Base-by-base conservation (phyloP, 2,888 invertebrate species). In the Graphium colonna region DNA sequence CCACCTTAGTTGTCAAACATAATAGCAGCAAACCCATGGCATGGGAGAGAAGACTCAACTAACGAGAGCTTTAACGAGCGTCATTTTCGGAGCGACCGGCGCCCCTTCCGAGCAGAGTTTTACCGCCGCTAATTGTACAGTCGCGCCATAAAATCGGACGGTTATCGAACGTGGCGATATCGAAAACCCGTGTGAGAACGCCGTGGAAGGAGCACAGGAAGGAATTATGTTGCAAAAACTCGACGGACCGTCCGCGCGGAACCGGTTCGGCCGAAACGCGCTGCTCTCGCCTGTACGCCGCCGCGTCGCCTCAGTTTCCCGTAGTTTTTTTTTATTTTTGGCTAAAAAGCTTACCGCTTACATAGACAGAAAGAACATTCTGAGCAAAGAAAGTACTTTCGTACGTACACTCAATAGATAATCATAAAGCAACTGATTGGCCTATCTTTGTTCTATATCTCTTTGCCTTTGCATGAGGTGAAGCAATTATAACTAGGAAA, bases 191-290 rank as follows among this genome's bases (percentile, higher is more conserved):
- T 64, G 62, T 63, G 65, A 65, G 64, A 65, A 60, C 64, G 58
- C 59, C 57, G 61, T 60, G 52, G n/a, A n/a, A n/a, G n/a, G 43
- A 57, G 63, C 8, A 52, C 67, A 67, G 67, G 67, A 68, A 67
- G 67, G 63, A 59, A 60, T 59, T 58, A 62, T 60, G 64, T 67
- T 65, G 68, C 67, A 69, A 69, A 68, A 68, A 68, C 57, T 61
- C 54, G 56, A 53, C 60, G 49, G 57, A n/a, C 56, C 51, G 56
- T 61, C 55, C 59, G 63, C 17, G 63, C 58, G 53, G 56, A 62
- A 69, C 69, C 69, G 68, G 69, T 69, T 64, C 53, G 54, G 60
- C 68, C 68, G 61, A 69, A 69, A 63, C 63, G 63, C 61, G 54
- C 54, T 52, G 38, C 52, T 41, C 36, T 21, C 16, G 47, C 9